Conservation (phyloP, 1,140 invertebrate species). For the Drosophila ercepeae region DNA sequence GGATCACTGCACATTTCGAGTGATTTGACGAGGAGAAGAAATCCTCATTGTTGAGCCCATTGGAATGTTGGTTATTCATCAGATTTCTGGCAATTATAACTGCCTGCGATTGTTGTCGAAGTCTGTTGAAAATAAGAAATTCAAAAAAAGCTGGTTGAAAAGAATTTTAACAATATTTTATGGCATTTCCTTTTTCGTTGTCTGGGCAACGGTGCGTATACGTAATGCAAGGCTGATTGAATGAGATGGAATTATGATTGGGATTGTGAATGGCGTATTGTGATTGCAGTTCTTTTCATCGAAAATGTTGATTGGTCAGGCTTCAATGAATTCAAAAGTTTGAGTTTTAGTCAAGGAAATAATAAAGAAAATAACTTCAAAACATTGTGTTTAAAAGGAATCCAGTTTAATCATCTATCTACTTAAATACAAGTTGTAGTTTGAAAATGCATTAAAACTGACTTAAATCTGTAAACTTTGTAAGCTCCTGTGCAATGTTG, state of each 20-base stretch:
- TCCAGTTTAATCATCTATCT: not conserved
- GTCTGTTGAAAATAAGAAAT: not conserved
- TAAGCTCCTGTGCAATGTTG: not conserved
- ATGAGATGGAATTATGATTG: not conserved
- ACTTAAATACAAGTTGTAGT: not conserved
- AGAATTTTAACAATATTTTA: slow-evolving; percentile 4
- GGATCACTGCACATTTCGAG: slow-evolving; percentile 31
- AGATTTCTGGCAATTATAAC: slow-evolving; percentile 36
- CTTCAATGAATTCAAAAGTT: not conserved
- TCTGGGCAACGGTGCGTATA: slow-evolving; percentile 19
- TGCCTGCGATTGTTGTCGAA: not conserved
- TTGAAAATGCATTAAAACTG: not conserved
- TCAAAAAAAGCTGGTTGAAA: too few relatives aligned
- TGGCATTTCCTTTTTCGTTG: not conserved
- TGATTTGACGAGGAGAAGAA: slow-evolving; percentile 27
- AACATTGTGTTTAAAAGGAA: too few relatives aligned
- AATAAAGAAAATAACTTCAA: not conserved
- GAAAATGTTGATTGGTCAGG: not conserved
- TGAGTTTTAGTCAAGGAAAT: not conserved
- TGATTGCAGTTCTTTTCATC: not conserved
- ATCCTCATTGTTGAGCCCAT: slow-evolving; percentile 15
- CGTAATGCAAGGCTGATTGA: slow-evolving; percentile 5
- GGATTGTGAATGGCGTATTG: not conserved
- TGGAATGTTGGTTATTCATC: slow-evolving; percentile 14
- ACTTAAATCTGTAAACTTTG: not conserved